Conservation (phyloP, 2,797 vertebrate species). For the Momotus momota region DNA sequence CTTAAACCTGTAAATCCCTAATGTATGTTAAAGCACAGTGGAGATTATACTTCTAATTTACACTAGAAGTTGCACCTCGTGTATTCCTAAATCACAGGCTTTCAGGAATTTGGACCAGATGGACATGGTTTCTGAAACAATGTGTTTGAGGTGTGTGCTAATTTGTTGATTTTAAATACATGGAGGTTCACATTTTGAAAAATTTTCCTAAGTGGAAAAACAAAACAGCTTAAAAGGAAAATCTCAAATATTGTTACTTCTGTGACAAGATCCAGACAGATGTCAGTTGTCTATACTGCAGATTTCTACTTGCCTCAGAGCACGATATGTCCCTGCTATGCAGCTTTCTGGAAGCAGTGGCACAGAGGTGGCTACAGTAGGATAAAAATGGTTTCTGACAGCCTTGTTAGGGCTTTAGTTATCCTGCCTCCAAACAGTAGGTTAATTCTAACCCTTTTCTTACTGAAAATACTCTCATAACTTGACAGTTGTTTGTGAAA, state of each 20-base stretch:
- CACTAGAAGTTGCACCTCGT: not conserved
- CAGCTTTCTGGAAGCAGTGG: not conserved
- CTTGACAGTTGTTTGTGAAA: not conserved
- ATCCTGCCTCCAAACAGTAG: not conserved
- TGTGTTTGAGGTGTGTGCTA: not conserved
- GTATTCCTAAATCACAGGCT: not conserved
- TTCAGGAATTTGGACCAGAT: not conserved
- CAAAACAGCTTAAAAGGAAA: not conserved
- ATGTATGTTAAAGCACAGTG: not conserved
- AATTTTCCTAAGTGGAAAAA: not conserved
- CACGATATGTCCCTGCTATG: not conserved
- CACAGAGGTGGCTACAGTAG: not conserved
- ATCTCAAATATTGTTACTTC: not conserved
- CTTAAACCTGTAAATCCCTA: not conserved
- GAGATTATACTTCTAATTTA: not conserved
- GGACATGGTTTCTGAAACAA: rapidly evolving
- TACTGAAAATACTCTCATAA: not conserved
- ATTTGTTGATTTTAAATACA: not conserved
- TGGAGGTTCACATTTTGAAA: not conserved
- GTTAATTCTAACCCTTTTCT: not conserved
- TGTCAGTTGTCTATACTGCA: not conserved
- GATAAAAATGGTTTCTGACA: not conserved
- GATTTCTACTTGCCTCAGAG: not conserved
- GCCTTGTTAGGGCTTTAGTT: not conserved
- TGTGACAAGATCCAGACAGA: not conserved